A percentile compares a stretch with the other conserved stretches of the same genome.
Evolutionary conservation across 2,113 vertebrate species (phyloP).

Genomic region (Ornithorhynchus anatinus): DNA sequence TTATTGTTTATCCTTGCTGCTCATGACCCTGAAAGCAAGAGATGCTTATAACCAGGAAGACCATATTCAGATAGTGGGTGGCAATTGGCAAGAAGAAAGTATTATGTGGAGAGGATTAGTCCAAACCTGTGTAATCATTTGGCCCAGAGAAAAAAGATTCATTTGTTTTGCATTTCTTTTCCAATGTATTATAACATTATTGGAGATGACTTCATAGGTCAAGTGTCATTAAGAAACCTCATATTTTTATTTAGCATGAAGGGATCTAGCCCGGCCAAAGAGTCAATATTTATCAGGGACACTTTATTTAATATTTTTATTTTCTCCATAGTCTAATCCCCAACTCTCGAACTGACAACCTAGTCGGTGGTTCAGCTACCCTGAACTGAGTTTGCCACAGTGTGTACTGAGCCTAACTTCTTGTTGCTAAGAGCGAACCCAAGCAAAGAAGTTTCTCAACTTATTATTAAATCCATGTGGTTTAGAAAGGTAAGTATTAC

Average conservation of each 20-base stretch:
- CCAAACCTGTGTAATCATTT: constrained; percentile 59
- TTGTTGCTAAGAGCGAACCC: constrained; percentile 5
- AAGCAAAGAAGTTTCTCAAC: neutral
- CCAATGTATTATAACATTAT: constrained; percentile 61
- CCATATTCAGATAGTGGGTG: constrained; percentile 11
- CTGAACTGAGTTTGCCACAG: constrained; percentile 5
- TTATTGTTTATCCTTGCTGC: constrained; percentile 40
- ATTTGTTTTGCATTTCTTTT: constrained; percentile 64
- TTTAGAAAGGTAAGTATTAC: neutral
- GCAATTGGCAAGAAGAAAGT: constrained; percentile 38
- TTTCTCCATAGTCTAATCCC: constrained; percentile 52
- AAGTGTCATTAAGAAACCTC: constrained; percentile 59
- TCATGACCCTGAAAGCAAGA: constrained; percentile 15
- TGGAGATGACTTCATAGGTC: constrained; percentile 69
- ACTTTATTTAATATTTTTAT: constrained; percentile 52
- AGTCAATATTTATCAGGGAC: constrained; percentile 65
- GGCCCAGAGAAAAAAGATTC: constrained; percentile 32
- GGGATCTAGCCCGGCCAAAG: constrained; percentile 47
- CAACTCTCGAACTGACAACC: constrained; percentile 33
- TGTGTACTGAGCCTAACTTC: neutral
- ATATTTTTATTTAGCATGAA: constrained; percentile 62
- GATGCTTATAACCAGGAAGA: constrained; percentile 10
- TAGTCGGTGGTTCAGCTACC: constrained; percentile 11
- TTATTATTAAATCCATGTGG: neutral
- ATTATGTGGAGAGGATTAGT: constrained; percentile 57